Base-by-base conservation (phyloP, 2,797 vertebrate genomes). In the Threskiornis aethiopicus region DNA sequence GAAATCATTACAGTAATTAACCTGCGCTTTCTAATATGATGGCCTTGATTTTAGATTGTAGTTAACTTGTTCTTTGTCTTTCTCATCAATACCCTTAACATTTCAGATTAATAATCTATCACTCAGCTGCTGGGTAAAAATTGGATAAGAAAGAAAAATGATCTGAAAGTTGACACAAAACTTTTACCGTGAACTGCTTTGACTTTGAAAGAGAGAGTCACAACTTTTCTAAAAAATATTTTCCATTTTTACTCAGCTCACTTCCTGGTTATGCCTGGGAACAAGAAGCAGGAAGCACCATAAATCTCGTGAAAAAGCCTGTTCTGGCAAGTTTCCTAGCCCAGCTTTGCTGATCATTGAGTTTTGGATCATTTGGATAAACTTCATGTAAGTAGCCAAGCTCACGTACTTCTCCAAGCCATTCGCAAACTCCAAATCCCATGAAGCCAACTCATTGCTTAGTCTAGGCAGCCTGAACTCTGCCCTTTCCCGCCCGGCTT, bases 261-360 rank as follows among this genome's bases (percentile, higher is more conserved):
- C 87, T 96, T 97, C 93, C 90, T 93, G 75, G 79, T 96, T 96
- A 58, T 94, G 94, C 88, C 80, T 96, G 95, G 94, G 87, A 96
- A 96, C 64, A 78, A 94, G 95, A 93, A 94, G 69, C 80, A 93
- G 95, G 95, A 97, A 97, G 75, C 78, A 61, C 66, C 85, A 80
- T 95, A 97, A 97, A 96, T 97, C 94, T 95, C 91, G n/a, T 52
- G 91, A 69, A 96, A 95, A 88, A 93, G n/a, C 52, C 84, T 88
- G 5, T 78, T 92, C 57, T 97, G 96, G 93, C 94, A 90, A 76
- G 49, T 41, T 93, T 96, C 95, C 92, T 97, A 73, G 86, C 62
- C 70, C 39, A 76, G 72, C 92, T 97, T 96, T 97, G 95, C 94
- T 97, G 93, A 97, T 86, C 59, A 16, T 33, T 95, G 91, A 82